These are phyloP conservation scores for Oreonectes daqikongensis DNA, from an alignment of 2,797 vertebrate species.

Conservation along the genomic window DNA sequence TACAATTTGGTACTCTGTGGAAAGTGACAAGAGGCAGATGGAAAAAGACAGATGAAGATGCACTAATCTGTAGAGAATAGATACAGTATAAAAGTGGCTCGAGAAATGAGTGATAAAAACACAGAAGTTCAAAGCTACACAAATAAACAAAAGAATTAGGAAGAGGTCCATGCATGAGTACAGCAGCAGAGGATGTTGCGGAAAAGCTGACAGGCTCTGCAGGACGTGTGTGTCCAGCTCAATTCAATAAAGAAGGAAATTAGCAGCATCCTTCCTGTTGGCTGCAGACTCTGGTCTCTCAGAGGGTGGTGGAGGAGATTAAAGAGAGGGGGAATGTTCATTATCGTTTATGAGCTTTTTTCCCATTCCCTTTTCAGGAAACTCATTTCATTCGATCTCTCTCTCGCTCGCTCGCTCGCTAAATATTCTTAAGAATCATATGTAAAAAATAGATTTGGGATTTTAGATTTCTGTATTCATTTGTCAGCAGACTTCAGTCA, in stretches of 20 bases:
- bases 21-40: constrained; percentile 16
- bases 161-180: constrained; percentile 23
- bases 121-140: not conserved
- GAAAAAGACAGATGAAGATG: constrained; percentile 6
- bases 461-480: not conserved
- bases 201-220: constrained; percentile 62
- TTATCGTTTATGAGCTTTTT: constrained; percentile 68
- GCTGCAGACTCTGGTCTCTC: constrained; percentile 54
- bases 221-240: constrained; percentile 69
- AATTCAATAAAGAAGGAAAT: constrained; percentile 84
- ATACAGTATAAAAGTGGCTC: too few relatives aligned
- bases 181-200: constrained; percentile 57
- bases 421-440: constrained; percentile 16
- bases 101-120: too few relatives aligned
- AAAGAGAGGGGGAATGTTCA: constrained; percentile 67
- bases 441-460: not conserved
- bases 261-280: constrained; percentile 79
- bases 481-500: not conserved
- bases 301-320: constrained; percentile 46
- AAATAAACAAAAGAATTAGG: constrained; percentile 24
- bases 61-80: constrained; percentile 9
- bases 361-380: constrained; percentile 68
- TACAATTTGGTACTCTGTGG: not conserved
- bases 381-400: constrained; percentile 68
- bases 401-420: not conserved